phyloP scores from a whole-genome alignment of 2,797 vertebrate species.

The Bucorvus abyssinicus region DNA sequence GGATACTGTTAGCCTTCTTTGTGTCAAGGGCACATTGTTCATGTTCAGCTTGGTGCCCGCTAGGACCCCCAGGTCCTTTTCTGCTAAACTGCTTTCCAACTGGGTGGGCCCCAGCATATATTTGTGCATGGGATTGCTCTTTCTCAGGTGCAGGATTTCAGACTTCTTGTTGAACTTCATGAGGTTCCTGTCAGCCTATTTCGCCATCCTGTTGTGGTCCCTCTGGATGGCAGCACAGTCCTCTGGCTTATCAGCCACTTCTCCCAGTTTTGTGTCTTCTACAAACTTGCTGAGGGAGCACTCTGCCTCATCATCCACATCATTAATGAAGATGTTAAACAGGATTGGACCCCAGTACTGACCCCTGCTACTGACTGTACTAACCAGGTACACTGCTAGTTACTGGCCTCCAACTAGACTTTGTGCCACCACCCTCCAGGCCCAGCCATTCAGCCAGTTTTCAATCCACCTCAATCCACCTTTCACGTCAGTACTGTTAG shows the following conservation, averaged over 20 bases:
- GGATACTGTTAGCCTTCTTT: background rate
- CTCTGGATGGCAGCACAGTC: background rate
- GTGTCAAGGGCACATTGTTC: background rate
- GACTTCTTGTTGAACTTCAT: background rate
- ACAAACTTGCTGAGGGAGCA: background rate
- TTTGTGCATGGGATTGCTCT: background rate
- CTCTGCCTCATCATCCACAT: background rate
- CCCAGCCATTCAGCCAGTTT: background rate
- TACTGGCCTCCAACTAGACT: background rate
- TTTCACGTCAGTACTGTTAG: background rate
- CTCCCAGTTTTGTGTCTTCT: background rate
- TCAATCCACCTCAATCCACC: background rate
- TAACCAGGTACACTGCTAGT: background rate
- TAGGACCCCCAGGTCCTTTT: background rate
- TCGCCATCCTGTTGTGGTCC: background rate
- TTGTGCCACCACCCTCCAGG: background rate
- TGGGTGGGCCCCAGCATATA: background rate
- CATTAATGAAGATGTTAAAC: background rate
- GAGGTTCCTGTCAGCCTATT: background rate
- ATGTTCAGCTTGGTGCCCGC: fast-evolving
- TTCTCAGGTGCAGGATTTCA: background rate
- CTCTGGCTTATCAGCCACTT: background rate
- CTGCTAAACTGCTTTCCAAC: background rate
- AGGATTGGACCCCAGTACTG: background rate
- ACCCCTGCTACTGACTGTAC: too few species aligned